Conservation (phyloP, 1,140 invertebrate genomes). For the Armadillidium nasatum region DNA sequence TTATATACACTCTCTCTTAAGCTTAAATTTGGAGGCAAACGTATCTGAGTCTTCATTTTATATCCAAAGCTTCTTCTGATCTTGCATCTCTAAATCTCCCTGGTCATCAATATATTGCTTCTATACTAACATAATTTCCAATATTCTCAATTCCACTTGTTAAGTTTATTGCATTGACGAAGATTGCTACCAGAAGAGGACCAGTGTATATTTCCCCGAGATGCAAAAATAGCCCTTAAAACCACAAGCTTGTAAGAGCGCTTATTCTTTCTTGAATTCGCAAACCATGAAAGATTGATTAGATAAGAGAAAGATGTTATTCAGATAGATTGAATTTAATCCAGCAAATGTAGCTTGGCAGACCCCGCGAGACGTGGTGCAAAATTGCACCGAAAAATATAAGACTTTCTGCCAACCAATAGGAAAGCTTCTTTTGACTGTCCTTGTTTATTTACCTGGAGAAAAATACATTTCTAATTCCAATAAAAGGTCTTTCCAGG, state of each 20-base stretch:
- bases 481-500: too few relatives aligned
- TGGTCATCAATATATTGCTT: constrained; percentile 42
- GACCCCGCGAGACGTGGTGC: constrained; percentile 7
- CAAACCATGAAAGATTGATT: constrained; percentile 45
- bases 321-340: constrained; percentile 46
- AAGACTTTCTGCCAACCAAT: constrained; percentile 21
- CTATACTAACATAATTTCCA: constrained; percentile 43
- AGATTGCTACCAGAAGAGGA: constrained; percentile 39
- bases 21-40: too few relatives aligned
- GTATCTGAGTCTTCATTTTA: too few relatives aligned
- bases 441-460: too few relatives aligned
- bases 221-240: constrained; percentile 19
- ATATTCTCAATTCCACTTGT: constrained; percentile 45
- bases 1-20: too few relatives aligned
- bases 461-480: too few relatives aligned
- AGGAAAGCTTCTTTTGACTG: too few relatives aligned
- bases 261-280: constrained; percentile 3
- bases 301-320: constrained; percentile 45
- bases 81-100: constrained; percentile 41
- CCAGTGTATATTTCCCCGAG: constrained; percentile 29
- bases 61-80: constrained; percentile 31
- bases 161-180: constrained; percentile 45
- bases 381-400: constrained; percentile 40
- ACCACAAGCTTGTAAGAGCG: constrained; percentile 3
- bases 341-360: constrained; percentile 42